Evolutionary conservation across 2,888 invertebrate genomes (phyloP), one percentile per base, ranked within the genome.

Genomic region (Acronicta aceris): DNA sequence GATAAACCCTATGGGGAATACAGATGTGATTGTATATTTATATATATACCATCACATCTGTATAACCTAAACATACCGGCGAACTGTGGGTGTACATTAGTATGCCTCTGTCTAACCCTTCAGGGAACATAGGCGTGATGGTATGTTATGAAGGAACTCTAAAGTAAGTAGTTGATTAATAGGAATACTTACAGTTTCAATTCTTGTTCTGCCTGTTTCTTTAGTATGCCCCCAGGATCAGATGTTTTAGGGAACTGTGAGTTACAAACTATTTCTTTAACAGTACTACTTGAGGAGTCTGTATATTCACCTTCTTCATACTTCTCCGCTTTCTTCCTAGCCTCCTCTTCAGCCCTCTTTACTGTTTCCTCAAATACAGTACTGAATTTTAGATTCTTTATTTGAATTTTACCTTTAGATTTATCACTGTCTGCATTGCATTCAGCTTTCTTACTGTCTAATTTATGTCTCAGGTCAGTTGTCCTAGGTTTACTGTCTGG

Each of bases 341-440:
- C 95, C 78, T 96, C 95, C 71, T 95, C 95, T 79, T 96, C 96
- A 42, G 96, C 95, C 83, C 96, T 95, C 78, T 96, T 96, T 0
- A 96, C 95, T 8, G 96, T 95, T 70, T 96, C 96, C 77, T 96
- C 96, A 88, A 96, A 96, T 17, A 97, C 95, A 17, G 95, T 89
- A 83, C 96, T 96, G 64, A 96, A 96, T 79, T 96, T 97, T 13
- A 97, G 88, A 84, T 96, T 96, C 83, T 96, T 96, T 65, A 96
- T 97, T 76, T 95, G 93, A 75, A 97, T 97, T 90, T 96, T 96
- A 47, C 92, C 87, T 76, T 95, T 95, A 7, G 85, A 74, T 73
- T 91, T 94, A 53, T 94, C 95, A 81, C 67, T 82, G 17, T 95
- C 94, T 2, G 76, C 33, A 52, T 66, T 68, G 13, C 41, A 36